Evolutionary conservation across 1,140 invertebrate genomes (phyloP), one percentile per base, ranked within the genome.

Genomic region (Mya arenaria): DNA sequence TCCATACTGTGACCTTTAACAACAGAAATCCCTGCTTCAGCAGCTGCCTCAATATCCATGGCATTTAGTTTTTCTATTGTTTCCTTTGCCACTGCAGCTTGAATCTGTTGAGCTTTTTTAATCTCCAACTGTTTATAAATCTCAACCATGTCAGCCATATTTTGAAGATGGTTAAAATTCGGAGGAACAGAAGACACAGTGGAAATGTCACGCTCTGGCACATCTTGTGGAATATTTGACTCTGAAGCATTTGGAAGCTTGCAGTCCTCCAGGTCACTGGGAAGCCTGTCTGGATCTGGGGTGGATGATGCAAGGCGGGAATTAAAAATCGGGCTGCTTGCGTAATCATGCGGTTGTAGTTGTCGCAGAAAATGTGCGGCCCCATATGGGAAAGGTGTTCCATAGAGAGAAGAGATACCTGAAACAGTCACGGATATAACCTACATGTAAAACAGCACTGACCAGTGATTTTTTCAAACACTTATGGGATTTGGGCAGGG

Each of bases 61-160:
- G 55, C 41, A 44, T 78, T 66, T 23, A 80, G 62, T 34, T 80
- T 80, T 62, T 69, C 65, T 28, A 80, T n/a, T 19, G 66, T 65
- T 60, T 63, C 77, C 41, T 32, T 60, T 8, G 66, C 66, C 25
- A 52, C 65, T 37, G 66, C 77, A 36, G 69, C 77, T 6, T 71
- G 62, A 23, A 80, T 23, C 66, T 80, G 63, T 19, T 44, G 48
- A 28, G 8, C 17, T 60, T 80, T 80, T 10, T 80, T 69, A 6
- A 62, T 28, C 30, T 80, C 77, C 0, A 80, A 36, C n/a, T n/a
- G 25, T 28, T 71, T 80, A 30, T 80, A 80, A n/a, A 80, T 80
- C 19, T 80, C 77, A 8, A 80, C 66, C 77, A 80, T 80, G 34
- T 80, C 34, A n/a, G 77, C 77, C 77, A 80, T 80, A 28, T 80